These are phyloP conservation scores for Tragopan temminckii DNA, from an alignment of 2,797 vertebrate genomes.

Conservation along the genomic window DNA sequence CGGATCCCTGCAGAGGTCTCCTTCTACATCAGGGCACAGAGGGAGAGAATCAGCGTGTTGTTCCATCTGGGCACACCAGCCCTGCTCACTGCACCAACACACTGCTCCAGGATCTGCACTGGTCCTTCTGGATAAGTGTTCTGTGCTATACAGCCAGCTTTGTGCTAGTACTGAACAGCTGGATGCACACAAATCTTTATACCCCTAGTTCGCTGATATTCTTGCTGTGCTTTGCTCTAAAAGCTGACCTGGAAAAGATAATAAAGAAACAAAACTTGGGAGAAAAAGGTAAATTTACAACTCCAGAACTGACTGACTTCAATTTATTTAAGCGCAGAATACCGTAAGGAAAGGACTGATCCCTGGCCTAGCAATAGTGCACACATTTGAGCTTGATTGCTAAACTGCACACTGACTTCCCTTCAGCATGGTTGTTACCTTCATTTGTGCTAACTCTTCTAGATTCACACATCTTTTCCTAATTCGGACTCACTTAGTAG, in stretches of 20 bases:
- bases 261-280: background rate
- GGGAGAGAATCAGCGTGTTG: fast-evolving
- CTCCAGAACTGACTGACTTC: background rate
- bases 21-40: fast-evolving
- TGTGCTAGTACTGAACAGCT: background rate
- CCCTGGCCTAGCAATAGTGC: background rate
- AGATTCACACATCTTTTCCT: background rate
- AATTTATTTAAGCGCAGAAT: background rate
- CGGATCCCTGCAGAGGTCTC: background rate
- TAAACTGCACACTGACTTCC: background rate
- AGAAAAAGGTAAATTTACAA: background rate
- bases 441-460: background rate
- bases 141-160: background rate
- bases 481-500: background rate
- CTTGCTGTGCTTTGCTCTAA: background rate
- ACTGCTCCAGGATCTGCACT: background rate
- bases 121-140: background rate
- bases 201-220: fast-evolving
- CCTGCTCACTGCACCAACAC: fast-evolving
- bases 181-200: background rate
- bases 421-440: background rate
- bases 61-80: background rate
- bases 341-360: background rate
- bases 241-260: background rate
- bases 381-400: background rate